Evolutionary conservation across 1,140 invertebrate species (phyloP), one percentile per base, ranked within the genome.

Genomic region (Mycetomoellerius zeteki): DNA sequence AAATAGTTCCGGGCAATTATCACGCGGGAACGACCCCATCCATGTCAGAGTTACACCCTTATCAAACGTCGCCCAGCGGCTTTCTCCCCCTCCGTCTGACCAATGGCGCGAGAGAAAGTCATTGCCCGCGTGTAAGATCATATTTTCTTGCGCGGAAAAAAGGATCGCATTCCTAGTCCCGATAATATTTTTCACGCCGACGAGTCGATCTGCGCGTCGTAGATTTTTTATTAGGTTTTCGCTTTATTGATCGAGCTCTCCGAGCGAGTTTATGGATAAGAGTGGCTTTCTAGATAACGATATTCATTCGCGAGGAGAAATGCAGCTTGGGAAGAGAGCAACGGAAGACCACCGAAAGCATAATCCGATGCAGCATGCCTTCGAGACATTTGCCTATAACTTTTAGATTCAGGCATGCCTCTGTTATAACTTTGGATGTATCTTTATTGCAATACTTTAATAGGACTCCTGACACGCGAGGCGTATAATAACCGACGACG

Each of bases 1-100:
- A 94, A 95, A 95, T 95, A 94, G 93, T 94, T 94, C 85, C 10
- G 78, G 92, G 93, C 93, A 94, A 94, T 94, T 94, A 94, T 93
- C 91, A 85, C 90, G 85, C 84, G 62, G 43, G 54, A 50, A 37
- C 86, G 47, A 62, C 64, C 77, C 69, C 65, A 43, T 64, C 60
- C 60, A 52, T 81, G 60, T 77, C 69, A 78, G 86, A 81, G 78
- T 80, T 81, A 71, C 85, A 86, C 89, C 90, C 92, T 92, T 91
- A 88, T 91, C 91, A 86, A 86, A 86, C 64, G 50, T 76, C 72
- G 76, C 86, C 84, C 91, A 43, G 33, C 60, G 33, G 43, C 33
- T 56, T 54, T n/a, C 65, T 30, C 24, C 43, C 27, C 27, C 19
- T 30, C 27, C 56, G 80, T 60, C 89, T 71, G 78, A 89, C 90